phyloP scores from a whole-genome alignment of 2,113 vertebrate species.

The Lepidothrix coronata region DNA sequence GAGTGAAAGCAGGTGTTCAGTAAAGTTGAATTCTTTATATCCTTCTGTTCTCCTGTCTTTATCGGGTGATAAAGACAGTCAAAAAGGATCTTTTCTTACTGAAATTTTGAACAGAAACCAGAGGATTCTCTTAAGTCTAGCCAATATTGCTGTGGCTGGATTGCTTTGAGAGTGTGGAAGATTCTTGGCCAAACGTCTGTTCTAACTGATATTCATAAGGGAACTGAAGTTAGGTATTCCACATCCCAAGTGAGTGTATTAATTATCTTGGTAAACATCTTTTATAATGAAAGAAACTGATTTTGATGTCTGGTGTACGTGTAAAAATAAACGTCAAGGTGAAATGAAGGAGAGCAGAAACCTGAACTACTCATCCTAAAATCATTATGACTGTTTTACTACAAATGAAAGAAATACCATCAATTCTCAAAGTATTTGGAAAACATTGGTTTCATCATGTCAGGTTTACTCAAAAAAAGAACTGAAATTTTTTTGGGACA shows the following conservation, averaged over 20 bases:
- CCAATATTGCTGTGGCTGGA: not conserved
- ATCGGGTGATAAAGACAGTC: fast-evolving
- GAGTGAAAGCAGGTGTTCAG: not conserved
- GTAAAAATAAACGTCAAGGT: not conserved
- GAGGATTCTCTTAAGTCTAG: not conserved
- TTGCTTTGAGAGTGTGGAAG: not conserved
- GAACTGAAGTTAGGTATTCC: not conserved
- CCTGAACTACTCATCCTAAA: not conserved
- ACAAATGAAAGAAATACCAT: not conserved
- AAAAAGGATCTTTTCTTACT: not conserved
- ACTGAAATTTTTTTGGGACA: not conserved
- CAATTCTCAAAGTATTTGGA: not conserved
- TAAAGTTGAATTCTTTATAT: not conserved
- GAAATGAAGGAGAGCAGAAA: not conserved
- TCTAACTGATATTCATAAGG: not conserved
- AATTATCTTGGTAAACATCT: not conserved
- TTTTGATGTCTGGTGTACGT: not conserved
- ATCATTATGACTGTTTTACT: not conserved
- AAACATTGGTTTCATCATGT: not conserved
- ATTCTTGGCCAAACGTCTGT: not conserved
- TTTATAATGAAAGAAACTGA: not conserved
- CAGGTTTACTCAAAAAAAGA: not conserved
- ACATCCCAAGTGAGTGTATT: not conserved
- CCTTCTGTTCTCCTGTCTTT: not conserved
- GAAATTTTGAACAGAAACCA: not conserved